Evolutionary conservation across 2,888 invertebrate species (phyloP), one percentile per base, ranked within the genome.

Genomic region (Brachypterus glaber): DNA sequence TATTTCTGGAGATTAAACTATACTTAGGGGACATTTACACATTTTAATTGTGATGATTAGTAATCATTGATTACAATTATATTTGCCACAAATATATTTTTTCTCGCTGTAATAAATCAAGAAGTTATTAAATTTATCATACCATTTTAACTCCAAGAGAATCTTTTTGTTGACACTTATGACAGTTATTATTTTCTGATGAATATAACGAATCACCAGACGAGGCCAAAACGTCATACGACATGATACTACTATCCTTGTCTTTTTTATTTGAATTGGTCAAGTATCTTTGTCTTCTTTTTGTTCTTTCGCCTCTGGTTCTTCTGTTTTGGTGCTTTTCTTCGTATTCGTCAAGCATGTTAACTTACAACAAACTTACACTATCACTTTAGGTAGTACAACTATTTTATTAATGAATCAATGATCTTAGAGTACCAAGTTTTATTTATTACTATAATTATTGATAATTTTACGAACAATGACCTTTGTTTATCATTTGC

Each of bases 271-370:
- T 50, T 25, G 47, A 48, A 12, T 46, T 45, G 42, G 54, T 45
- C 39, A 59, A 48, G 49, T 60, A 61, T 37, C 59, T 44, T 46
- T 61, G 57, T 31, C 63, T 53, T 40, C 61, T 48, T 49, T 58
- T 61, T 11, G 56, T 62, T 32, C 62, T 51, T 47, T 63, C 60
- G 38, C 54, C 48, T 29, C 63, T 57, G 26, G 59, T 59, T 49
- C 58, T 52, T 37, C 60, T 49, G 41, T 51, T 61, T 15, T 52
- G 45, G 21, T 48, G 50, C 38, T 49, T 48, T n/a, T 44, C 50
- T 35, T 49, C 48, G 33, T 49, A 47, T 32, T 58, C 58, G 48
- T 57, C 57, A 37, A 58, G 55, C 58, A 59, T 59, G 35, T 48
- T 39, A 11, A 27, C 4, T 11, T 27, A 27, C 27, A n/a, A n/a